Conservation (phyloP, 2,797 vertebrate genomes). For the Sebastes hubbsi region DNA sequence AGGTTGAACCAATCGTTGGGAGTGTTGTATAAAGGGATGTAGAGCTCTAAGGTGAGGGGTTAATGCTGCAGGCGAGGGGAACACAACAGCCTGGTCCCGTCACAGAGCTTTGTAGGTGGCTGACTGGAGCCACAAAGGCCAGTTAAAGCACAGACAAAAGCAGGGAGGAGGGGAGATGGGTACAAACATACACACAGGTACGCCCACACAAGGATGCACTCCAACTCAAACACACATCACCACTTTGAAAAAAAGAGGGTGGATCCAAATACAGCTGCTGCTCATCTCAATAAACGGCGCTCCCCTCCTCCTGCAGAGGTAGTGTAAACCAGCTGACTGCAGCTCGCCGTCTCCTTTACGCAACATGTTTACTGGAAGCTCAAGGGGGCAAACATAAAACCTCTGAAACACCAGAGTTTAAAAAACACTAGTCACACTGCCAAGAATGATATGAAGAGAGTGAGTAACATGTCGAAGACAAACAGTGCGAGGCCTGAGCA, state of each 20-base stretch:
- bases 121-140: slow-evolving; percentile 54
- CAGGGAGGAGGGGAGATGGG: slow-evolving; percentile 10
- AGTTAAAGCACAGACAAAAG: slow-evolving; percentile 62
- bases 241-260: slow-evolving; percentile 63
- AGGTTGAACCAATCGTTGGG: slow-evolving; percentile 35
- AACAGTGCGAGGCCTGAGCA: slow-evolving; percentile 51
- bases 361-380: slow-evolving; percentile 71
- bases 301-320: slow-evolving; percentile 62
- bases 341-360: slow-evolving; percentile 54
- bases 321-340: slow-evolving; percentile 72
- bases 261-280: slow-evolving; percentile 84
- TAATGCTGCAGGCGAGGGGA: slow-evolving; percentile 44
- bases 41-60: slow-evolving; percentile 54
- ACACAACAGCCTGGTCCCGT: slow-evolving; percentile 51
- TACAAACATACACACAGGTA: slow-evolving; percentile 52
- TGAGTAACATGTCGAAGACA: slow-evolving; percentile 35
- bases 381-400: slow-evolving; percentile 65
- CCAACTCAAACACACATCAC: slow-evolving; percentile 17
- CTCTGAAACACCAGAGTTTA: slow-evolving; percentile 1
- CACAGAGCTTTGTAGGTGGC: slow-evolving; percentile 72
- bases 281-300: slow-evolving; percentile 76
- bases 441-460: slow-evolving; percentile 30
- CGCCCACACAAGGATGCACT: slow-evolving; percentile 25
- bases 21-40: slow-evolving; percentile 17
- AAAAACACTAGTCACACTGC: slow-evolving; percentile 6